These are phyloP conservation scores for Hapalemur alaotrensis DNA, from an alignment of 2,797 vertebrate genomes.

Conservation along the genomic window DNA sequence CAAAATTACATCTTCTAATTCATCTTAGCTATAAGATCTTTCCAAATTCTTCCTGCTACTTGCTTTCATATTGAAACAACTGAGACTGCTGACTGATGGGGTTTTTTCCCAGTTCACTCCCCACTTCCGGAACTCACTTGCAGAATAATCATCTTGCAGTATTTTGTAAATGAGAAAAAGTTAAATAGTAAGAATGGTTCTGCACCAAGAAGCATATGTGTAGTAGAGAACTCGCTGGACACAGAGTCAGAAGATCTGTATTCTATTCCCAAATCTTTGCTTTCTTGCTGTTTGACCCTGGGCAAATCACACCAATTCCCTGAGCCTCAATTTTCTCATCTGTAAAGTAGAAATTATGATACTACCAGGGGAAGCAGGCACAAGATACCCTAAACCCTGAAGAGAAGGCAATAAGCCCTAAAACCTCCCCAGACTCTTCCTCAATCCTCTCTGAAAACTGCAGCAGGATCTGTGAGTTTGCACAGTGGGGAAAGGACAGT, in stretches of 20 bases:
- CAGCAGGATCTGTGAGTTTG: neutral
- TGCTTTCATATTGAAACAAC: constrained; percentile 20
- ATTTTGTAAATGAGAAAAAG: constrained; percentile 24
- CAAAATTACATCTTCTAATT: constrained; percentile 20
- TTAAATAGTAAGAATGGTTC: neutral
- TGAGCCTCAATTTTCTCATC: constrained; percentile 6
- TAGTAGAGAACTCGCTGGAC: neutral
- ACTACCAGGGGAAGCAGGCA: neutral
- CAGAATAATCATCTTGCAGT: constrained; percentile 22
- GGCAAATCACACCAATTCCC: neutral
- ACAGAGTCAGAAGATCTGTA: neutral
- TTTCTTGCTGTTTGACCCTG: neutral
- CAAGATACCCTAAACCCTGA: neutral
- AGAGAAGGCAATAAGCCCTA: neutral
- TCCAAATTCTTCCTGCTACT: constrained; percentile 49
- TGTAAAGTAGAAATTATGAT: neutral
- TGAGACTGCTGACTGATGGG: neutral
- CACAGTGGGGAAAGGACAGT: neutral
- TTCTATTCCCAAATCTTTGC: neutral
- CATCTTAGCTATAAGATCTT: constrained; percentile 20
- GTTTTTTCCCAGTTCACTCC: neutral
- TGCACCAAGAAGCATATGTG: neutral
- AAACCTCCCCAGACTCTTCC: neutral
- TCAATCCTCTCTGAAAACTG: neutral
- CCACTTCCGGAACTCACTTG: constrained; percentile 18